Evolutionary conservation across 53 echinoderm and acorn worm genomes (phyloP).

Genomic region (Paracentrotus lividus): DNA sequence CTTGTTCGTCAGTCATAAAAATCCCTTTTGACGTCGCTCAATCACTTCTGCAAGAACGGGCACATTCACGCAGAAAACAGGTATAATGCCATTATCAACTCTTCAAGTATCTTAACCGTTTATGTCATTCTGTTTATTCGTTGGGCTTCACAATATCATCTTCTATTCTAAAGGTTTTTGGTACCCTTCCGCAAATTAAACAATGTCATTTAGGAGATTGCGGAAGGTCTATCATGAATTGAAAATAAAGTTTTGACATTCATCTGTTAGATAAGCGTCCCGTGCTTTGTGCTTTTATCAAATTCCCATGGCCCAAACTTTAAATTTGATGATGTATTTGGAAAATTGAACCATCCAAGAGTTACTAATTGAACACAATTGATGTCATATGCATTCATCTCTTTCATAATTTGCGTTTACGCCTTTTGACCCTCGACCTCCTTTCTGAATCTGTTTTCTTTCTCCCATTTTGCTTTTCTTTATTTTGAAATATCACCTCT

Average conservation of each 20-base stretch:
- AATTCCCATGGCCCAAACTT: background rate
- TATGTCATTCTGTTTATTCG: constrained; percentile 33
- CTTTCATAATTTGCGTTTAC: too few relatives aligned
- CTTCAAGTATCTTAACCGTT: constrained; percentile 62
- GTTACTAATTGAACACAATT: background rate
- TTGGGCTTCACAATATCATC: constrained; percentile 16
- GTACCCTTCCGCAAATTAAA: constrained; percentile 38
- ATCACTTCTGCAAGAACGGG: constrained; percentile 39
- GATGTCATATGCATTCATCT: too few relatives aligned
- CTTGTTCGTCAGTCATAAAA: constrained; percentile 38
- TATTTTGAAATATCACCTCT: background rate
- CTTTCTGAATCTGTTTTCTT: background rate
- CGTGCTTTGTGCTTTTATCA: background rate
- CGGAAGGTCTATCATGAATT: constrained; percentile 8
- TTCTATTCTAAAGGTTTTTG: constrained; percentile 22
- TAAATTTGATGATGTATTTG: background rate
- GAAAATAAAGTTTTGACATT: constrained; percentile 28
- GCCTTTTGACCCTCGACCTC: background rate
- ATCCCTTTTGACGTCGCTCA: constrained; percentile 52
- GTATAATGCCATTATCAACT: constrained; percentile 55
- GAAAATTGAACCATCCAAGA: background rate
- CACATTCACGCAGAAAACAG: constrained; percentile 41
- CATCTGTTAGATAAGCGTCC: background rate
- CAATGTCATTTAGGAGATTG: constrained; percentile 58
- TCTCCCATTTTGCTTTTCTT: background rate